Evolutionary conservation across 2,113 vertebrate genomes (phyloP).

Genomic region (Ciconia boyciana): DNA sequence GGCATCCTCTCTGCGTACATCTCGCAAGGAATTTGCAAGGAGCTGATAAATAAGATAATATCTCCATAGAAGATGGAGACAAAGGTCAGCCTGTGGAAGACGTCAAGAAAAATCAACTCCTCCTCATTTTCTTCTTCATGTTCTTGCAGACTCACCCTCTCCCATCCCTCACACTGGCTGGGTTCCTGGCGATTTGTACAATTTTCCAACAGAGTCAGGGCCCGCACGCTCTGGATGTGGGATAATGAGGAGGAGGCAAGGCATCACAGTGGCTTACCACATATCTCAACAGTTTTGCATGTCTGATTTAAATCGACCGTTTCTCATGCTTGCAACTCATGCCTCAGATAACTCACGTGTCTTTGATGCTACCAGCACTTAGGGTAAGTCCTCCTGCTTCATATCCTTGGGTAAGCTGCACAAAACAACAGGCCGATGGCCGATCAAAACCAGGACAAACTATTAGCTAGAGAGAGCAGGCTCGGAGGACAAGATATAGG

Average conservation of each 20-base stretch:
- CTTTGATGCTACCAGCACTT: background rate
- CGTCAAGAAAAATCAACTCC: background rate
- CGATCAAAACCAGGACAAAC: background rate
- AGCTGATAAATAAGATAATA: background rate
- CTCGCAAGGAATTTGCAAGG: background rate
- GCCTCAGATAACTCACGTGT: background rate
- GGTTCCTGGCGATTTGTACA: background rate
- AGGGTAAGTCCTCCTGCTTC: background rate
- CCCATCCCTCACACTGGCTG: background rate
- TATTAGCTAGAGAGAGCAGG: background rate
- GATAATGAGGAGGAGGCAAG: background rate
- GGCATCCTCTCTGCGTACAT: background rate
- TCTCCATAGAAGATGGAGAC: background rate
- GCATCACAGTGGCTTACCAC: background rate
- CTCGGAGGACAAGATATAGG: background rate
- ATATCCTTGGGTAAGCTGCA: background rate
- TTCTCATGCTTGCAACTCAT: background rate
- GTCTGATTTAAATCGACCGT: fast-evolving
- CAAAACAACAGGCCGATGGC: background rate
- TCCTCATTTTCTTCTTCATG: background rate
- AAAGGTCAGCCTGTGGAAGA: background rate
- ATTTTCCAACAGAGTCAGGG: background rate
- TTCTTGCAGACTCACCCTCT: background rate
- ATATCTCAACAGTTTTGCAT: background rate
- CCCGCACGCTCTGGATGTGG: background rate